Evolutionary conservation across 2,797 vertebrate genomes (phyloP).

Genomic region (Enteromius treurensis): DNA sequence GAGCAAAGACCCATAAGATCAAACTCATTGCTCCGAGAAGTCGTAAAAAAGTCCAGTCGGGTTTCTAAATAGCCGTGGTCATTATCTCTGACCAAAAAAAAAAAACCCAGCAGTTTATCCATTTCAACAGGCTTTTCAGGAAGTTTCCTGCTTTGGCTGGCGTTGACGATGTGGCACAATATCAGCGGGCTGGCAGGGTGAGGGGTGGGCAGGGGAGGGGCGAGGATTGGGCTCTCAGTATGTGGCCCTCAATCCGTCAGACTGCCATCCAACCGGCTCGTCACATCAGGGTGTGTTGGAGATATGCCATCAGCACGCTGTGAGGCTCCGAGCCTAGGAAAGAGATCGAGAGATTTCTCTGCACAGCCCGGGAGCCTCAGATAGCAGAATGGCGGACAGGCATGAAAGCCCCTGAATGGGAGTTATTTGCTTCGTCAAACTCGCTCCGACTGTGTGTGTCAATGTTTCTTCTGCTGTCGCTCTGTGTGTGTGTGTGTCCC

Average conservation of each 20-base stretch:
- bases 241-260: constrained; percentile 52
- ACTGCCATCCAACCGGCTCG: constrained; percentile 38
- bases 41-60: constrained; percentile 10
- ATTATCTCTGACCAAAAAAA: constrained; percentile 17
- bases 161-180: constrained; percentile 41
- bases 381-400: constrained; percentile 36
- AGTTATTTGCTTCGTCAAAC: constrained; percentile 52
- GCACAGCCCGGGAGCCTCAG: constrained; percentile 27
- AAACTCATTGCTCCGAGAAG: not conserved
- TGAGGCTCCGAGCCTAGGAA: constrained; percentile 26
- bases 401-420: constrained; percentile 48
- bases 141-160: not conserved
- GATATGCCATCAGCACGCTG: constrained; percentile 35
- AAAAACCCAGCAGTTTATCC: constrained; percentile 10
- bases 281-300: constrained; percentile 49
- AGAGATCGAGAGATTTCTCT: constrained; percentile 42
- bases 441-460: constrained; percentile 35
- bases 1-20: not conserved
- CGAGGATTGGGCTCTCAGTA: constrained; percentile 42
- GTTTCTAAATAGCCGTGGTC: constrained; percentile 18
- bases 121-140: constrained; percentile 26
- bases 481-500: constrained; percentile 6
- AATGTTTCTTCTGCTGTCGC: constrained; percentile 28
- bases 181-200: constrained; percentile 28
- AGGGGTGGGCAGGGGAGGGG: constrained; percentile 44